Percentiles rank a stretch among this genome's conserved stretches.
Conservation (phyloP, 2,113 vertebrate genomes). For the Macquaria australasica region DNA sequence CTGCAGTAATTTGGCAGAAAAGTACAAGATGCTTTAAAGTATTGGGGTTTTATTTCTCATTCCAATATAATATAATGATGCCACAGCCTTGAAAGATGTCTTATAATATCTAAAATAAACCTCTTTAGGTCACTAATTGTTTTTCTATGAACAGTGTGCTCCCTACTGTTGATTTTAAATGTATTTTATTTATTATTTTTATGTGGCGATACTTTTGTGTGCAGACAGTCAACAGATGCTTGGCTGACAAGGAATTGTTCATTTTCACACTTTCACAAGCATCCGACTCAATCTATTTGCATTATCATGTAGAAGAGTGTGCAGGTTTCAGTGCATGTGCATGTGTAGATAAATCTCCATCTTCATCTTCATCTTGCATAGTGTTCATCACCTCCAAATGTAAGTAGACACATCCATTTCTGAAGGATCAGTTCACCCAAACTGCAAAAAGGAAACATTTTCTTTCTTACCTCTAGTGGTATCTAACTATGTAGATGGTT, state of each 20-base stretch:
- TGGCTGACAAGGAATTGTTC: neutral
- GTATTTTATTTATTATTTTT: neutral
- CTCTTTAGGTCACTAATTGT: neutral
- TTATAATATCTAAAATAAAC: neutral
- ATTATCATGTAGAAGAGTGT: neutral
- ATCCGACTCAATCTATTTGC: neutral
- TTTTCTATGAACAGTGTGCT: neutral
- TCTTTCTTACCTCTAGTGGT: neutral
- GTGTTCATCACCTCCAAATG: neutral
- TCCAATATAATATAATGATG: neutral
- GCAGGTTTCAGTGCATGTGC: neutral
- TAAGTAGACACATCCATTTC: neutral
- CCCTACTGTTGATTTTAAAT: neutral
- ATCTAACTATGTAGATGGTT: neutral
- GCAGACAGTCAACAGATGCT: neutral
- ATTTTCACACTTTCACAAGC: neutral
- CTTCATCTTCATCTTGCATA: neutral
- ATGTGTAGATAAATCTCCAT: neutral
- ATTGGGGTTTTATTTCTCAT: neutral
- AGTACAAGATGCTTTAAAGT: neutral
- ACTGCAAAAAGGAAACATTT: neutral
- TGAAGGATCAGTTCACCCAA: slow-evolving; percentile 2
- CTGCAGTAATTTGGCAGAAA: neutral
- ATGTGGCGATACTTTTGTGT: neutral
- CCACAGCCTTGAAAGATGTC: neutral